A percentile compares a stretch with the other conserved stretches of the same genome.
These are phyloP conservation scores for Pammene aurita DNA, from an alignment of 2,888 invertebrate genomes.

Conservation along the genomic window DNA sequence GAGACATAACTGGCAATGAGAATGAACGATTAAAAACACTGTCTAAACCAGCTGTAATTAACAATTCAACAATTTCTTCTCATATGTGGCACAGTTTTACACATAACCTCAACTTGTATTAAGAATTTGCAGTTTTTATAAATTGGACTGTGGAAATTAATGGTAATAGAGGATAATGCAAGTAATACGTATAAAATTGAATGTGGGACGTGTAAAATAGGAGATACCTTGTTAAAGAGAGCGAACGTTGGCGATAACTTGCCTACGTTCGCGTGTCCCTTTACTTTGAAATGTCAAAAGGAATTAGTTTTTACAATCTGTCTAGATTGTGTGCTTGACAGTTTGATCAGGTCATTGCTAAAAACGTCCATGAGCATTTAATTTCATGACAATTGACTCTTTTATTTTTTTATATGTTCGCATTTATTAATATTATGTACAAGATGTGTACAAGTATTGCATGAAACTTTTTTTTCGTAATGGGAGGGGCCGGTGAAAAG, in stretches of 20 bases:
- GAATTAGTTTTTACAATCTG: constrained; percentile 47
- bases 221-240: constrained; percentile 71
- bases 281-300: constrained; percentile 77
- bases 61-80: constrained; percentile 51
- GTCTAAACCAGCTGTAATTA: constrained; percentile 40
- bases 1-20: constrained; percentile 72
- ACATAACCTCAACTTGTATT: constrained; percentile 71
- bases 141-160: constrained; percentile 13
- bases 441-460: too few species aligned
- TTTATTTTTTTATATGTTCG: too few species aligned
- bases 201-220: constrained; percentile 41
- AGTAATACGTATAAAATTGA: neutral
- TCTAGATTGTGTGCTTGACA: constrained; percentile 28
- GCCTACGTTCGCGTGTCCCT: constrained; percentile 81
- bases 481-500: too few species aligned
- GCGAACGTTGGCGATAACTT: constrained; percentile 73
- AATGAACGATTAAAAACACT: constrained; percentile 40
- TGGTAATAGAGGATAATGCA: neutral
- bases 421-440: too few species aligned
- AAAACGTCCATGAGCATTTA: constrained; percentile 7
- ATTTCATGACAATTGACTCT: neutral
- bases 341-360: constrained; percentile 16
- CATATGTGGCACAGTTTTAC: constrained; percentile 69
- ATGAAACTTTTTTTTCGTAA: too few species aligned
- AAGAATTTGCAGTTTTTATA: constrained; percentile 47